Base-by-base conservation (phyloP, 1,140 invertebrate genomes). In the Anthonomus grandis region DNA sequence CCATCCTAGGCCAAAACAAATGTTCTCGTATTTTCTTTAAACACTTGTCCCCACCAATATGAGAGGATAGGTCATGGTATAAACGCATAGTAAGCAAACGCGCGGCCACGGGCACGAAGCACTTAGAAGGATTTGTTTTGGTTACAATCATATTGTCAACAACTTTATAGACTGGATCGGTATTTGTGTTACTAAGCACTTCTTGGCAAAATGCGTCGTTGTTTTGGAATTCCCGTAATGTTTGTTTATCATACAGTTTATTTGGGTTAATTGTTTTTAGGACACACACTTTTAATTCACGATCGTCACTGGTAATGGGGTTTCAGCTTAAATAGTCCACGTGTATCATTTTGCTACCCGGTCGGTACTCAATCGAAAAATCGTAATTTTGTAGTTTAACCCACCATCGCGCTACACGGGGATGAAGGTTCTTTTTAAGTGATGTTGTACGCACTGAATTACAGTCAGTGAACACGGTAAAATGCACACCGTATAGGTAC, bases 401-500 rank as follows among this genome's bases (percentile, higher is more conserved):
- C 41, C 63, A 67, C 73, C 74, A 75, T 1, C 69, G 37, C 1
- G 67, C 67, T n/a, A 72, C 62, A 17, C 66, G 50, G 1, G 67
- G 63, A 44, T 63, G 59, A n/a, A 70, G 23, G 23, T 70, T 65
- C 36, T 64, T 61, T 61, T 54, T 42, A 70, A 47, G 6, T 68
- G 67, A n/a, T 1, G 50, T 44, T n/a, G 50, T 38, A 3, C 37
- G 22, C 12, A 52, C 50, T 52, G 36, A 39, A 19, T 64, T 57
- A 59, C 72, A 69, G 59, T 76, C 74, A 5, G 70, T 75, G 0
- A 73, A 27, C 0, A 74, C 55, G 27, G 41, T 71, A 53, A 75
- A 75, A 15, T 57, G 34, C 4, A 66, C 64, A 0, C 65, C 67
- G 1, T 67, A 27, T 0, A 77, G 31, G 55, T 76, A 77, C 0